These are phyloP conservation scores for Asbolus verrucosus DNA, from an alignment of 1,140 invertebrate species.

Conservation along the genomic window DNA sequence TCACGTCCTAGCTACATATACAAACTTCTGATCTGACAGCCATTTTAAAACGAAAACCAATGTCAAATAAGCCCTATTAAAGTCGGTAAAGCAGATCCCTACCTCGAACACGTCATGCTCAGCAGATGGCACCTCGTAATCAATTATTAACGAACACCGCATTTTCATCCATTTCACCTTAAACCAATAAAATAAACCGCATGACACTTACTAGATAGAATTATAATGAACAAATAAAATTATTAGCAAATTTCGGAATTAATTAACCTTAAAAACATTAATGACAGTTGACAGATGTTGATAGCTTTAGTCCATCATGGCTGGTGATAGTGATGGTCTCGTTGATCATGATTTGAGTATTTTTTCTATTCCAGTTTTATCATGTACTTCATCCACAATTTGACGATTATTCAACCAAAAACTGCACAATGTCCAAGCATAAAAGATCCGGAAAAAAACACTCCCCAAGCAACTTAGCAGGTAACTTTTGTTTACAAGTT, in stretches of 20 bases:
- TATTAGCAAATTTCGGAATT: constrained; percentile 11
- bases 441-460: constrained; percentile 56
- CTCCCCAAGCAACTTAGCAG: constrained; percentile 53
- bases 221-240: too few species aligned
- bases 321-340: constrained; percentile 54
- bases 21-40: constrained; percentile 71
- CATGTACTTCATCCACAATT: constrained; percentile 44
- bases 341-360: constrained; percentile 43
- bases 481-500: constrained; percentile 48
- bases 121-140: constrained; percentile 14
- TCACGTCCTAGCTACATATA: constrained; percentile 68
- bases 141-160: too few species aligned
- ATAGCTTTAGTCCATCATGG: constrained; percentile 57
- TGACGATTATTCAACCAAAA: constrained; percentile 42
- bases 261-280: background rate
- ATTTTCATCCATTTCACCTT: too few species aligned
- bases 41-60: constrained; percentile 74
- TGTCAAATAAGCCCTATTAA: constrained; percentile 67
- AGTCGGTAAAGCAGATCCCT: constrained; percentile 45
- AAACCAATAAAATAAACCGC: too few species aligned
- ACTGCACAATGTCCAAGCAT: constrained; percentile 48
- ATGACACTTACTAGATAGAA: too few species aligned
- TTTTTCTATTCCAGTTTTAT: constrained; percentile 49
- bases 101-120: background rate
- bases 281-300: constrained; percentile 35